Evolutionary conservation across 2,113 vertebrate genomes (phyloP), one percentile per base, ranked within the genome.

Genomic region (Collichthys lucidus): DNA sequence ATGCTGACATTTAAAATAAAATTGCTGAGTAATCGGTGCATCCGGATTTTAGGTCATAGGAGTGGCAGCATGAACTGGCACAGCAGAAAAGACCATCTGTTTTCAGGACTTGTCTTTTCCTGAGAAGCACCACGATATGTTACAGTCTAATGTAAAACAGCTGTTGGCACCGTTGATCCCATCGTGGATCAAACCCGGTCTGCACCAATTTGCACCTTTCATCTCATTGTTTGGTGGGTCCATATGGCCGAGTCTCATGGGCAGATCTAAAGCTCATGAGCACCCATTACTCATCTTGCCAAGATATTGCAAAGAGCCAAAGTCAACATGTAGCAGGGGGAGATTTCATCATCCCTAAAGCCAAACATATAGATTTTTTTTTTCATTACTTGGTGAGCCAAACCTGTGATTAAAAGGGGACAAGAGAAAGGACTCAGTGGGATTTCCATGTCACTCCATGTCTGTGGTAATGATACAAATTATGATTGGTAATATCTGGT

Each of bases 1-100:
- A 44, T 42, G 24, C 12, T 85, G 83, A 50, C 49, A 76, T 82
- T 85, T 77, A 56, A 24, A 79, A 61, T 20, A 8, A 52, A 73
- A 74, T 64, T 31, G 11, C n/a, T 26, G 29, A 50, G 29, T 15
- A 35, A 74, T 79, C 44, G 26, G 50, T 52, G 66, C 61, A 47
- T 56, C 61, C 22, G 11, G 15, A 29, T 62, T 49, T 61, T 35
- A 72, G 55, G 65, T 68, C 42, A 65, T 56, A 20, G 31, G 20
- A 31, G 19, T 56, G 1, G 57, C 68, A 52, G 35, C 16, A 19
- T 56, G 24, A 31, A 59, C 31, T 14, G 24, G 47, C 46, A 55
- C 56, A 42, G 49, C 56, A 56, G 44, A 57, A 46, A 53, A 68
- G 26, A 63, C 4, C n/a, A 15, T 44, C 15, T 49, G 20, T 63